phyloP scores from a whole-genome alignment of 2,113 vertebrate species.

The Formicarius rufipectus region DNA sequence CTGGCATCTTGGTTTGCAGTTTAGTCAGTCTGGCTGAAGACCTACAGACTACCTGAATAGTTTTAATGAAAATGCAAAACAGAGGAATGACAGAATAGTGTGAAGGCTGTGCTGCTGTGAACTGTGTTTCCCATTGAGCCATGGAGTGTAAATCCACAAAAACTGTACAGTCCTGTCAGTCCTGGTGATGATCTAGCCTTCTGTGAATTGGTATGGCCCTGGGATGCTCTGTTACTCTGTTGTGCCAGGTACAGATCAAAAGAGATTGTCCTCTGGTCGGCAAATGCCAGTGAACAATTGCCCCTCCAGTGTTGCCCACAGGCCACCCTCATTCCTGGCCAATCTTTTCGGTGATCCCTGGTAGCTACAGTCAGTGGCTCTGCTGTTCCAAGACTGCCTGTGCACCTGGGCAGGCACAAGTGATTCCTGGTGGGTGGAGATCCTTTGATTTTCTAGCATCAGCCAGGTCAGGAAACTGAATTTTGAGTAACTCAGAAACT shows the following conservation, averaged over 20 bases:
- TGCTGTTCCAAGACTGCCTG: accelerated
- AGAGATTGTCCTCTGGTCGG: neutral
- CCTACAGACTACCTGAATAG: neutral
- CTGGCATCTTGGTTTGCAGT: neutral
- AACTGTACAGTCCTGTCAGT: neutral
- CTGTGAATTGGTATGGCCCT: neutral
- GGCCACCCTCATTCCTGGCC: neutral
- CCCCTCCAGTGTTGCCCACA: neutral
- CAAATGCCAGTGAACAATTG: neutral
- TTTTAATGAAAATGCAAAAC: neutral
- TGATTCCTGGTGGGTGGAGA: neutral
- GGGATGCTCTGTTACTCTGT: neutral
- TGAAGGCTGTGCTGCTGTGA: neutral
- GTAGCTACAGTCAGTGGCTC: neutral
- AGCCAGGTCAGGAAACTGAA: neutral
- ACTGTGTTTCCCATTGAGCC: neutral
- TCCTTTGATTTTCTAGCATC: neutral
- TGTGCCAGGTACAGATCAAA: neutral
- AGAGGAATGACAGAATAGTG: neutral
- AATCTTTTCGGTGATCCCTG: neutral
- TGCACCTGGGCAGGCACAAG: neutral
- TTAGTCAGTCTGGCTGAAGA: neutral
- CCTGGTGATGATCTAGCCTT: neutral
- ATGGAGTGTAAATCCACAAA: neutral
- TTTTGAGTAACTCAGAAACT: neutral